phyloP scores from a whole-genome alignment of 2,797 vertebrate species.

The Clarias fuscus region DNA sequence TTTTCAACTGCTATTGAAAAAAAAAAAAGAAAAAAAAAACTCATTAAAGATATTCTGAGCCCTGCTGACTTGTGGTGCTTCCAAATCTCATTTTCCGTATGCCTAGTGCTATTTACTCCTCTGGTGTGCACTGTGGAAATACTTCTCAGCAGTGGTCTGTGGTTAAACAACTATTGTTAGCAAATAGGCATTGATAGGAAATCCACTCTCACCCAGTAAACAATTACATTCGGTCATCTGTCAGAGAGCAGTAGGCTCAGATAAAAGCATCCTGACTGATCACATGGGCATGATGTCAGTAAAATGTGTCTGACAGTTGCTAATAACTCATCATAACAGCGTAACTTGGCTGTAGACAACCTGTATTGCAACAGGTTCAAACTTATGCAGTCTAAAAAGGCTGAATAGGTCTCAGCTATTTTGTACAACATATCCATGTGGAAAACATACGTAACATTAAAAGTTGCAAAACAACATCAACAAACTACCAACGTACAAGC shows the following conservation, averaged over 20 bases:
- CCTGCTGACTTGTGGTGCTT: constrained; percentile 23
- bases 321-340: background rate
- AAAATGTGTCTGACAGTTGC: background rate
- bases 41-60: constrained; percentile 22
- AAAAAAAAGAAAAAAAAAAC: constrained; percentile 19
- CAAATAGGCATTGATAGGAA: constrained; percentile 32
- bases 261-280: background rate
- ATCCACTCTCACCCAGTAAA: constrained; percentile 8
- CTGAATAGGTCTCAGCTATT: background rate
- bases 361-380: background rate
- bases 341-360: background rate
- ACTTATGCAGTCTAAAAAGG: background rate
- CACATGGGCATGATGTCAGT: background rate
- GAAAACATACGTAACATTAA: background rate
- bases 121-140: constrained; percentile 15
- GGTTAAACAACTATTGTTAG: constrained; percentile 40
- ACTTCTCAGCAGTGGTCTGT: constrained; percentile 29
- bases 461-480: background rate
- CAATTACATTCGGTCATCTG: constrained; percentile 6
- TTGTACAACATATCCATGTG: background rate
- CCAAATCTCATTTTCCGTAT: constrained; percentile 34
- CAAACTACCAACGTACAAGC: too few relatives aligned
- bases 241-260: background rate
- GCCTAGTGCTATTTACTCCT: constrained; percentile 26
- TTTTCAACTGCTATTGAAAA: constrained; percentile 7